A percentile compares a stretch with the other conserved stretches of the same genome.
These are phyloP conservation scores for Steinernema feltiae DNA, from an alignment of 1,140 invertebrate species.

Conservation along the genomic window DNA sequence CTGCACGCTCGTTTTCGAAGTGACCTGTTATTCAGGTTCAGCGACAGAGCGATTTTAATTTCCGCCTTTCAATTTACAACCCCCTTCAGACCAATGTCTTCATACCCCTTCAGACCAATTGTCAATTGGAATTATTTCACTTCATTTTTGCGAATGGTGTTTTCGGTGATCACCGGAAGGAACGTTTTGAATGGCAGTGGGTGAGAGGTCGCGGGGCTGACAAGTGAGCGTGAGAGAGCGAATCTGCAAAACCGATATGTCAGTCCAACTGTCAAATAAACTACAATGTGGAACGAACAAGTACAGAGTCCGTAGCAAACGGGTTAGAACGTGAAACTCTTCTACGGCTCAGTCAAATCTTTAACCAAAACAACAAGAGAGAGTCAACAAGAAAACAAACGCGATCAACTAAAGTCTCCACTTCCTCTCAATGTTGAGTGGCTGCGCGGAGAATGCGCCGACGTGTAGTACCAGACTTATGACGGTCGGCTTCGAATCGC, in stretches of 20 bases:
- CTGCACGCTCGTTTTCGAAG: background rate
- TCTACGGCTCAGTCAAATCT: background rate
- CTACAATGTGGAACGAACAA: no score
- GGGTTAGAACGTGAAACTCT: background rate
- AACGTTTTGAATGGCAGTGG: background rate
- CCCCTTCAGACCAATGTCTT: background rate
- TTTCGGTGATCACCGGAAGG: background rate
- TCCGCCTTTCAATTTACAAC: background rate
- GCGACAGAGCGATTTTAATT: background rate
- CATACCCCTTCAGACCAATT: background rate
- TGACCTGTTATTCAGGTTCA: background rate
- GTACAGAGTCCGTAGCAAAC: background rate
- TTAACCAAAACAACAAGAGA: background rate
- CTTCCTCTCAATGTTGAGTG: background rate
- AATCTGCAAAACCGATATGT: background rate
- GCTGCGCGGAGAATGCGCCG: slow-evolving; percentile 39
- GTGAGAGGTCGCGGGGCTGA: no score
- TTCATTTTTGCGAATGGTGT: background rate
- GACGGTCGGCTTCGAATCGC: slow-evolving; percentile 44
- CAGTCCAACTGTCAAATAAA: no score
- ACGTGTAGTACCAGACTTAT: slow-evolving; percentile 34
- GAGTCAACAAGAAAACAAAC: background rate
- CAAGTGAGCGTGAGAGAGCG: no score
- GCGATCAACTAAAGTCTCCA: background rate
- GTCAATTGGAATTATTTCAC: background rate